Percentiles rank a stretch among this genome's conserved stretches.
These are phyloP conservation scores for Sinelater perroti DNA, from an alignment of 2,888 invertebrate genomes.

Conservation along the genomic window DNA sequence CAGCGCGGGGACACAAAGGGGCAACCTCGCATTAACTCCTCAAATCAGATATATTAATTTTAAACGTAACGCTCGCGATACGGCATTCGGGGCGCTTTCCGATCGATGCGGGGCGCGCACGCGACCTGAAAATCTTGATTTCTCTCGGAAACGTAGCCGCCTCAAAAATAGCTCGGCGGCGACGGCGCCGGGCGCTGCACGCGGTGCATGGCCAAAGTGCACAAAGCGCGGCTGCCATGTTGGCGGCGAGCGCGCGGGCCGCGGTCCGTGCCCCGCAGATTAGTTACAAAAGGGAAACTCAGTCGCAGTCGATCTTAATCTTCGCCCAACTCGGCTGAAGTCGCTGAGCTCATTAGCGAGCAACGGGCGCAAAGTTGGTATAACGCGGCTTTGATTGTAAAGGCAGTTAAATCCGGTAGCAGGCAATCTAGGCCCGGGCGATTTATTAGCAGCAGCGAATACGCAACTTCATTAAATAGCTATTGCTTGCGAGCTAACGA, in stretches of 20 bases:
- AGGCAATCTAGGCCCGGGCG: background rate
- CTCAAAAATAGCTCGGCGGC: slow-evolving; percentile 5
- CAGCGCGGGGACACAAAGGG: background rate
- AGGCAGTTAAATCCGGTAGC: background rate
- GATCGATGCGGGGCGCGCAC: slow-evolving; percentile 7
- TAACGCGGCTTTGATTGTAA: slow-evolving; percentile 9
- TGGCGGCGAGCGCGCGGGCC: too few species aligned
- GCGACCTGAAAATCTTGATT: slow-evolving; percentile 9
- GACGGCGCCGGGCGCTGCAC: background rate
- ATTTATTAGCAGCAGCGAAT: background rate
- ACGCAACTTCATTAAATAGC: too few species aligned
- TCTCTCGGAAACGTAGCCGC: slow-evolving; percentile 7
- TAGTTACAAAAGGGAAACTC: slow-evolving; percentile 8
- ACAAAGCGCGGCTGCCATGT: slow-evolving; percentile 9
- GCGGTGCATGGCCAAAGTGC: background rate
- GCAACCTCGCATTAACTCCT: slow-evolving; percentile 1
- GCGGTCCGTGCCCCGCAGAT: too few species aligned
- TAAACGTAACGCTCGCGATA: slow-evolving; percentile 8
- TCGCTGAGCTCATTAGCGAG: slow-evolving; percentile 8
- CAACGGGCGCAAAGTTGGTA: background rate
- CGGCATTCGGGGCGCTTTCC: slow-evolving; percentile 6
- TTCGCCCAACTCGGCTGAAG: slow-evolving; percentile 11
- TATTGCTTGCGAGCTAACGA: too few species aligned
- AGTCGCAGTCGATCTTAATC: slow-evolving; percentile 8
- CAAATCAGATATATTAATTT: slow-evolving; percentile 7